Base-by-base conservation (phyloP, 2,113 vertebrate species). In the Struthio camelus region DNA sequence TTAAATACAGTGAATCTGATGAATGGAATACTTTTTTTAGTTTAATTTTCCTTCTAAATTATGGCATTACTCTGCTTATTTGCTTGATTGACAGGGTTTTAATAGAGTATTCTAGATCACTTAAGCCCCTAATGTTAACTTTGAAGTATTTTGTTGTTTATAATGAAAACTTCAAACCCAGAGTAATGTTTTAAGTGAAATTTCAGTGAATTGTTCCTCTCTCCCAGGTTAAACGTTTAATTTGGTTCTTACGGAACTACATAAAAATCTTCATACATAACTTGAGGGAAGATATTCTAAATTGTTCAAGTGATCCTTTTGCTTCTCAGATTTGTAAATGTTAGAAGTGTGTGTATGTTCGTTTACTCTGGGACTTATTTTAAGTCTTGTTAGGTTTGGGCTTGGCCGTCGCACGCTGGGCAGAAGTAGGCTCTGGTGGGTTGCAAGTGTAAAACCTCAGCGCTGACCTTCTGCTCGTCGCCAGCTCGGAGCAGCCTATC, bases 121-220 rank as follows among this genome's bases (percentile, higher is more conserved):
- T 83, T 69, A 71, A 54, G 86, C 89, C 80, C 23, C 24, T 87
- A 2, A 79, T 51, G 40, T 69, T 77, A 48, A 54, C 75, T 76
- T 10, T 11, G 1, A 91, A 79, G 36, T 93, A 79, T 93, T 93
- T 94, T 69, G 75, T 80, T 54, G 56, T 95, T 91, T 86, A 36
- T 53, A 96, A 91, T 95, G 85, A 92, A 96, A 80, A 89, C 58
- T 75, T 75, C n/a, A 84, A 84, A 65, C 13, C 19, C 38, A 3
- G 18, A 90, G 30, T 67, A 48, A 94, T 34, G n/a, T 70, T 95
- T 84, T 34, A 85, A 50, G 72, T 77, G 87, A 91, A 93, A 94
- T 96, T 73, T 94, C 73, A 96, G 70, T 82, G 85, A 94, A 97
- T 97, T 96, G 53, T 89, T 87, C 48, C 18, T 89, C 6, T 79